Evolutionary conservation across 2,797 vertebrate genomes (phyloP).

Genomic region (Menidia menidia): DNA sequence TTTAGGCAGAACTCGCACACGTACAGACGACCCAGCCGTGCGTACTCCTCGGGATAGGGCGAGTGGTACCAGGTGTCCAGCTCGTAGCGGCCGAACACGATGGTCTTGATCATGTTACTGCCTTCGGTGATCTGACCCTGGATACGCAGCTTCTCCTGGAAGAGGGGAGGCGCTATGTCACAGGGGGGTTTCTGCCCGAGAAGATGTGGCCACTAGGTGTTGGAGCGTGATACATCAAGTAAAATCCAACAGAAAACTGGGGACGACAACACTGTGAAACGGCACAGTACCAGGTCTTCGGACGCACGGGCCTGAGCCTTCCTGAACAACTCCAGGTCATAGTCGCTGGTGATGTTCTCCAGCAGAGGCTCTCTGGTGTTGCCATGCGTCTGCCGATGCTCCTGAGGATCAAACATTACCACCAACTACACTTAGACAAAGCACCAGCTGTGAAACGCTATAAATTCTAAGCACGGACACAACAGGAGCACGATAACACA

Average conservation of each 20-base stretch:
- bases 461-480: background rate
- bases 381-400: constrained; percentile 91
- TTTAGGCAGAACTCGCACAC: constrained; percentile 99
- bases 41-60: constrained; percentile 97
- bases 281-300: constrained; percentile 91
- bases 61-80: constrained; percentile 99
- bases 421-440: background rate
- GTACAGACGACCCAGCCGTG: constrained; percentile 93
- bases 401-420: constrained; percentile 75
- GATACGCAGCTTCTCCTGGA: constrained; percentile 95
- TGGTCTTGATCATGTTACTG: constrained; percentile 98
- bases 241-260: too few species aligned
- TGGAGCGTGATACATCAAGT: too few species aligned
- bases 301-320: constrained; percentile 97
- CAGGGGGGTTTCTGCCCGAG: background rate
- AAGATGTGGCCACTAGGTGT: background rate
- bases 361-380: constrained; percentile 92
- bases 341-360: constrained; percentile 98
- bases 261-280: background rate
- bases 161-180: constrained; percentile 24
- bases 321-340: constrained; percentile 97
- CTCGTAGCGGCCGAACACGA: constrained; percentile 95
- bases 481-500: background rate
- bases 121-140: constrained; percentile 96
- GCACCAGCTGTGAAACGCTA: background rate